A percentile compares a stretch with the other conserved stretches of the same genome.
Conservation (phyloP, 2,888 invertebrate genomes). For the Thysanoteuthis rhombus region DNA sequence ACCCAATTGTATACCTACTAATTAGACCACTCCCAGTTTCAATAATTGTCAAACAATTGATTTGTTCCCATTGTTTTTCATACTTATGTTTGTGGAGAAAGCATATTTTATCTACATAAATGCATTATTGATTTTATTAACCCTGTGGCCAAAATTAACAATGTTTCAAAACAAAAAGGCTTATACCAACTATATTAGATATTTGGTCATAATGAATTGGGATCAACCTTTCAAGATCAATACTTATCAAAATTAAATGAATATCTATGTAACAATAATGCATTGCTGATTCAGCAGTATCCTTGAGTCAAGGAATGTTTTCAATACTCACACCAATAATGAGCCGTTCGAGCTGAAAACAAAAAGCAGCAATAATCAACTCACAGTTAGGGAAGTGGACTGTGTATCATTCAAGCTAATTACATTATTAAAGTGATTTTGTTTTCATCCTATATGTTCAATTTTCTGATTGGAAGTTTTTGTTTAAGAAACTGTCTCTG, state of each 20-base stretch:
- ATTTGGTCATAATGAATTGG: not conserved
- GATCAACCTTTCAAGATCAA: not conserved
- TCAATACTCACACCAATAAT: constrained; percentile 63
- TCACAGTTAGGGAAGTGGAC: not conserved
- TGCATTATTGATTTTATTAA: not conserved
- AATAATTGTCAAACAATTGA: not conserved
- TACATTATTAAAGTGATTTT: not conserved
- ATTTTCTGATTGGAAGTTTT: not conserved
- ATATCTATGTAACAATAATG: not conserved
- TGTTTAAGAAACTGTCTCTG: too few species aligned
- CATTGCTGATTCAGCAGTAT: too few species aligned
- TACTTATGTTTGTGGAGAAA: not conserved
- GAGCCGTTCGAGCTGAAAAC: constrained; percentile 62
- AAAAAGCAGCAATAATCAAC: constrained; percentile 16
- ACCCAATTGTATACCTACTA: too few species aligned
- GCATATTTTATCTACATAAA: not conserved
- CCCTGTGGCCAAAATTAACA: not conserved
- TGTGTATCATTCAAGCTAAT: not conserved
- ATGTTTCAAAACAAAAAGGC: not conserved
- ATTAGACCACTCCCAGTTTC: too few species aligned
- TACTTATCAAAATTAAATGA: not conserved
- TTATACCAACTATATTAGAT: not conserved
- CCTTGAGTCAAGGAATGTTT: not conserved
- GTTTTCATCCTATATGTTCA: not conserved
- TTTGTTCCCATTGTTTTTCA: not conserved